Evolutionary conservation across 2,113 vertebrate species (phyloP), one percentile per base, ranked within the genome.

Genomic region (Larimichthys polyactis): DNA sequence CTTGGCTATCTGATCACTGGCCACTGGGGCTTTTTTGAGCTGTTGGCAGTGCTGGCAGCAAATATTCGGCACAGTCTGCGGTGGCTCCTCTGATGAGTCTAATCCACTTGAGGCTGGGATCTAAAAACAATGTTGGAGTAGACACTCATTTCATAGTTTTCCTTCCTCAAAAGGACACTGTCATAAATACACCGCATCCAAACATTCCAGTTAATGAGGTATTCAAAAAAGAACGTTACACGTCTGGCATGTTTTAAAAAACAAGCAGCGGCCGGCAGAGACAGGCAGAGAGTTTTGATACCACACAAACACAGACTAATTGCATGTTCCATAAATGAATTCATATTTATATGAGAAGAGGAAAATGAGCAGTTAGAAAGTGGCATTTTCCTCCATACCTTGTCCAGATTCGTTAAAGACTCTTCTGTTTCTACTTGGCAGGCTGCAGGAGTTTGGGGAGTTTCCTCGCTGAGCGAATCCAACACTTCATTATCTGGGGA

Each of bases 401-500:
- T 83, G 86, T 90, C 90, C 90, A 86, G 78, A 86, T 92, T 84
- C 84, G 84, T 89, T 87, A 87, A 84, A 75, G 63, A 80, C 79
- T 82, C 75, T 63, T 88, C 70, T 40, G 49, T 79, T 89, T 88
- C 85, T 90, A 70, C 83, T 89, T 87, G 85, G 88, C 75, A 87
- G 75, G 77, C 82, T 76, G 44, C 20, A 3, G 82, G 78, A 88
- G 80, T 62, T 87, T 62, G 46, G 77, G 81, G 90, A 88, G 66
- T 88, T 89, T 77, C 85, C 75, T 73, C 66, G 64, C 79, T 76
- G 82, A 85, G 82, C 19, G 79, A 93, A 89, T 90, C 81, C 83
- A 92, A 84, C 85, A 69, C 81, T 91, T 87, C 82, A 90, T 89
- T 90, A 93, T 90, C 90, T 85, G 71, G 90, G 91, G 89, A 93